These are phyloP conservation scores for Rhegmatorhina hoffmannsi DNA, from an alignment of 2,113 vertebrate genomes.

Conservation along the genomic window DNA sequence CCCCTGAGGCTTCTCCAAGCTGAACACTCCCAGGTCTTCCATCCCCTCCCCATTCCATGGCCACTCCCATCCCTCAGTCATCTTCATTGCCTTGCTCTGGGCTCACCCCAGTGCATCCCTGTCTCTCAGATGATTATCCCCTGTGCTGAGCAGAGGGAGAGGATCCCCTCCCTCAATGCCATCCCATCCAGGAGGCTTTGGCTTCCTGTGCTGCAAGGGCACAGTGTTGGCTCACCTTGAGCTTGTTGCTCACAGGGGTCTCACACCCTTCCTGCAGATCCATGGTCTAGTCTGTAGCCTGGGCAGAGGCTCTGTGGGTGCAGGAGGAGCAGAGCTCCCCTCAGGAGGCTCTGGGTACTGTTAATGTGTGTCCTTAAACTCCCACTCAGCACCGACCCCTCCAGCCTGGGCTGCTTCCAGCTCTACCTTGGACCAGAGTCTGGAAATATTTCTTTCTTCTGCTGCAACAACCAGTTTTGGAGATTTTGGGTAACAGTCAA, in stretches of 20 bases:
- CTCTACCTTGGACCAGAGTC: background rate
- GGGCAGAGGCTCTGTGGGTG: background rate
- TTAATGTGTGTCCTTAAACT: background rate
- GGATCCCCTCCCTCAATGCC: background rate
- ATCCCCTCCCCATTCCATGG: background rate
- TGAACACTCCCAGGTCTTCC: background rate
- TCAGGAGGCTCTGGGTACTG: background rate
- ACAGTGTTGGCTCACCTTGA: background rate
- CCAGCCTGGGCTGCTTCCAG: background rate
- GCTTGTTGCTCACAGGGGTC: background rate
- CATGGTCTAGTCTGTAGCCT: background rate
- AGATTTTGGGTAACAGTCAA: background rate
- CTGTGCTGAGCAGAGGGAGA: background rate
- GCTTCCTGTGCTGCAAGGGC: background rate
- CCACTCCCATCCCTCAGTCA: background rate
- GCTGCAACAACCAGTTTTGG: background rate
- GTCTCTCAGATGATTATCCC: background rate
- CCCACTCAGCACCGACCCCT: background rate
- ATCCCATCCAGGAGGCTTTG: background rate
- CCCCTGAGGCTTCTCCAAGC: background rate
- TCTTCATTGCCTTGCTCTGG: background rate
- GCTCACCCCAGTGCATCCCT: background rate
- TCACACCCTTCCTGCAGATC: background rate
- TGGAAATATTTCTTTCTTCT: background rate
- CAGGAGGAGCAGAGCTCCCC: background rate